A percentile compares a stretch with the other conserved stretches of the same genome.
These are phyloP conservation scores for Drosophila truncata DNA, from an alignment of 1,140 invertebrate genomes.

Conservation along the genomic window DNA sequence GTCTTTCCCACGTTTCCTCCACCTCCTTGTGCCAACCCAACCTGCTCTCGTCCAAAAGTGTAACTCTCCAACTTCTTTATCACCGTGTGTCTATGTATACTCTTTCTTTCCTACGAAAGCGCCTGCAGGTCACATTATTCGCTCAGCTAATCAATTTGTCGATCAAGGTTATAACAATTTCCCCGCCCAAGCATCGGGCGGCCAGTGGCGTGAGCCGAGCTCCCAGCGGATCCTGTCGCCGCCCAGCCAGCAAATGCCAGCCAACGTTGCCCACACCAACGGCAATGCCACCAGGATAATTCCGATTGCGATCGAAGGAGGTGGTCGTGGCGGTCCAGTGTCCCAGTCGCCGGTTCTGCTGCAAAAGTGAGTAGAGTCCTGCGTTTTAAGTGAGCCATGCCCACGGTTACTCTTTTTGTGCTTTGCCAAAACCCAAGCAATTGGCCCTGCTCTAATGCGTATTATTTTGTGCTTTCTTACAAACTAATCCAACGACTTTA, in stretches of 20 bases:
- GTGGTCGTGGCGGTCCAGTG: conserved; percentile 74
- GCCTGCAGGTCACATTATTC: conserved; percentile 81
- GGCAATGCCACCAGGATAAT: conserved; percentile 72
- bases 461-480: conserved; percentile 72
- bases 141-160: conserved; percentile 85
- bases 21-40: conserved; percentile 1
- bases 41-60: conserved; percentile 48
- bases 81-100: conserved; percentile 78
- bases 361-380: conserved; percentile 78
- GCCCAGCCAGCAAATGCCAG: conserved; percentile 44
- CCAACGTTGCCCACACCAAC: conserved; percentile 59
- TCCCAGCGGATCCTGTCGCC: conserved; percentile 57
- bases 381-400: background rate
- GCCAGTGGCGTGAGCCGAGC: conserved; percentile 32
- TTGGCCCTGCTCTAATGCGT: conserved; percentile 67
- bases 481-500: conserved; percentile 55
- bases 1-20: conserved; percentile 3
- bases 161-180: conserved; percentile 85
- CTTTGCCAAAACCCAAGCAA: conserved; percentile 59
- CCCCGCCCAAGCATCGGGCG: conserved; percentile 31
- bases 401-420: conserved; percentile 48
- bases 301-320: conserved; percentile 75
- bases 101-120: conserved; percentile 80
- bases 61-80: conserved; percentile 71
- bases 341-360: conserved; percentile 78